Conservation (phyloP, 2,888 invertebrate genomes). For the Antitype chi region DNA sequence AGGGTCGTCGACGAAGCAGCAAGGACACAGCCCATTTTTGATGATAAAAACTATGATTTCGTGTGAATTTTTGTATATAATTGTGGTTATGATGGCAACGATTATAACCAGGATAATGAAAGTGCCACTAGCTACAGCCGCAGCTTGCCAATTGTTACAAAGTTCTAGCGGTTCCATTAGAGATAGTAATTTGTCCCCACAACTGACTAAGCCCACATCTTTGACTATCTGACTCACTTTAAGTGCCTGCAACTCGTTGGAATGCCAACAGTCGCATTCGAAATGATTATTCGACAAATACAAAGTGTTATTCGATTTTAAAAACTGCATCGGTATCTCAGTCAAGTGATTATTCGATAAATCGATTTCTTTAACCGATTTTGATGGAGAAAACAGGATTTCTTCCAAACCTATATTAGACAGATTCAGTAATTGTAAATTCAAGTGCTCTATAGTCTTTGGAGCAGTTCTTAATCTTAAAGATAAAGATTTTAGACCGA, state of each 20-base stretch:
- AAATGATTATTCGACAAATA: slow-evolving; percentile 50
- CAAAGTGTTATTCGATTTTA: slow-evolving; percentile 32
- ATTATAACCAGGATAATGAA: slow-evolving; percentile 49
- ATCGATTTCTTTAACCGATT: slow-evolving; percentile 42
- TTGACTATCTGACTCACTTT: slow-evolving; percentile 36
- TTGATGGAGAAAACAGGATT: slow-evolving; percentile 38
- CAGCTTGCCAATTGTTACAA: slow-evolving; percentile 65
- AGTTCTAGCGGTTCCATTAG: slow-evolving; percentile 52
- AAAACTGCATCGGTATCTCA: slow-evolving; percentile 37
- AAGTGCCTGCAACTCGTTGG: slow-evolving; percentile 7
- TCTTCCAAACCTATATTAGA: slow-evolving; percentile 24
- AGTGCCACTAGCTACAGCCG: slow-evolving; percentile 34
- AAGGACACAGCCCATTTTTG: slow-evolving; percentile 52
- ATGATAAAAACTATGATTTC: slow-evolving; percentile 64
- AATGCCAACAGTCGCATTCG: slow-evolving; percentile 47
- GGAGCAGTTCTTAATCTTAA: slow-evolving; percentile 16
- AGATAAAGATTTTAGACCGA: not conserved
- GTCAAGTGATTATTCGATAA: slow-evolving; percentile 45
- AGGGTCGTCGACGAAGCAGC: slow-evolving; percentile 40
- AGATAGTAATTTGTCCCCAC: slow-evolving; percentile 33
- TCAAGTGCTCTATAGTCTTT: not conserved
- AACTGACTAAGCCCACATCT: slow-evolving; percentile 53
- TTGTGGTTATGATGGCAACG: not conserved
- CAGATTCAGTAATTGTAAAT: slow-evolving; percentile 35
- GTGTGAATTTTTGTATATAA: slow-evolving; percentile 60